phyloP scores from a whole-genome alignment of 2,888 invertebrate genomes.

The Empis stercorea region DNA sequence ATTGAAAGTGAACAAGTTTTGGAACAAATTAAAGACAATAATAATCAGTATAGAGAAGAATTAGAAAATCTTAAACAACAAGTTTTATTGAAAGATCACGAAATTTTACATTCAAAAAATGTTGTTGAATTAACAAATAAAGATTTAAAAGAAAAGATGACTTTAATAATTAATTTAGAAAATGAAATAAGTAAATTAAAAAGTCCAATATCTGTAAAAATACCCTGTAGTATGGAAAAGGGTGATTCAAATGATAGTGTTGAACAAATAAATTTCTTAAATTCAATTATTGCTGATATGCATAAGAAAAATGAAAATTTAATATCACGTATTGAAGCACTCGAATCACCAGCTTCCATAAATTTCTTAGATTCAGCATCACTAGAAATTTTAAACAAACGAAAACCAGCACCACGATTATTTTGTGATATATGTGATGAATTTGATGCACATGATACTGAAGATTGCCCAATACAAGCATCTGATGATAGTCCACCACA shows the following conservation, averaged over 20 bases:
- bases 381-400: slow-evolving; percentile 29
- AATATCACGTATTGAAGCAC: slow-evolving; percentile 60
- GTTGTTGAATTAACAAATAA: neutral
- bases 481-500: slow-evolving; percentile 41
- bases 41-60: slow-evolving; percentile 18
- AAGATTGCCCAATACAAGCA: slow-evolving; percentile 86
- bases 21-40: slow-evolving; percentile 22
- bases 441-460: slow-evolving; percentile 94
- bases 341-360: slow-evolving; percentile 42
- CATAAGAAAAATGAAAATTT: slow-evolving; percentile 83
- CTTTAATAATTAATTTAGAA: slow-evolving; percentile 18
- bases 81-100: slow-evolving; percentile 26
- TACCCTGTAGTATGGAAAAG: neutral
- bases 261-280: slow-evolving; percentile 77
- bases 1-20: neutral
- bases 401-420: slow-evolving; percentile 55
- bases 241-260: slow-evolving; percentile 42
- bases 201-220: neutral
- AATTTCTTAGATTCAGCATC: neutral
- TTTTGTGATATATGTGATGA: slow-evolving; percentile 97
- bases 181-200: slow-evolving; percentile 22
- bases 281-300: slow-evolving; percentile 94
- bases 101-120: slow-evolving; percentile 20
- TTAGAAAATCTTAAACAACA: slow-evolving; percentile 23
- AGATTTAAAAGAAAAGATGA: slow-evolving; percentile 14